phyloP scores from a whole-genome alignment of 2,888 invertebrate genomes.

The Chrysolina oricalcia region DNA sequence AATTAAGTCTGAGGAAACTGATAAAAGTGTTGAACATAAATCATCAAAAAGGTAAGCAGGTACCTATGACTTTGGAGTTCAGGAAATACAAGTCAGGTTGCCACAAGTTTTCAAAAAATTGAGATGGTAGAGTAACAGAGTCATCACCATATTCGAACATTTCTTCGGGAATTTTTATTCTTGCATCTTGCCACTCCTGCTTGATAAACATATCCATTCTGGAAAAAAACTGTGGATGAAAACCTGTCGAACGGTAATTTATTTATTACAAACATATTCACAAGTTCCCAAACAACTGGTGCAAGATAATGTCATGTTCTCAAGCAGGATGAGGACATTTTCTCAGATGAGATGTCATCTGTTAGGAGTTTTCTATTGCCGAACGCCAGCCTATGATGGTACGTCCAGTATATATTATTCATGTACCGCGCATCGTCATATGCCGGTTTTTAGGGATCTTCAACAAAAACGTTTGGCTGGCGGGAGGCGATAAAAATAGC shows the following conservation, averaged over 20 bases:
- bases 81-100: conserved; percentile 90
- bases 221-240: conserved; percentile 34
- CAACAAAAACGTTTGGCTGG: no score
- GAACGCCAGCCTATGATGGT: no score
- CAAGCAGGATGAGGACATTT: no score
- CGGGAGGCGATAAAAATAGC: no score
- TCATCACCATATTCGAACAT: conserved; percentile 88
- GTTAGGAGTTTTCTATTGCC: no score
- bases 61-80: conserved; percentile 89
- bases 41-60: conserved; percentile 52
- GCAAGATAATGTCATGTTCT: no score
- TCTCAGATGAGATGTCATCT: no score
- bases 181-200: conserved; percentile 87
- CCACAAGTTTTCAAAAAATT: conserved; percentile 90
- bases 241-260: neutral
- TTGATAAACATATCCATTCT: conserved; percentile 91
- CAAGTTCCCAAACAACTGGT: no score
- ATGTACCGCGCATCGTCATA: no score
- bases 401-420: no score
- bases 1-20: neutral
- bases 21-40: neutral
- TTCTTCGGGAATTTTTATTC: conserved; percentile 83
- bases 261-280: no score
- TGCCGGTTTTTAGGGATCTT: no score
- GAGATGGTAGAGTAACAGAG: conserved; percentile 85